Evolutionary conservation across 2,797 vertebrate species (phyloP), one percentile per base, ranked within the genome.

Genomic region (Carduelis carduelis): DNA sequence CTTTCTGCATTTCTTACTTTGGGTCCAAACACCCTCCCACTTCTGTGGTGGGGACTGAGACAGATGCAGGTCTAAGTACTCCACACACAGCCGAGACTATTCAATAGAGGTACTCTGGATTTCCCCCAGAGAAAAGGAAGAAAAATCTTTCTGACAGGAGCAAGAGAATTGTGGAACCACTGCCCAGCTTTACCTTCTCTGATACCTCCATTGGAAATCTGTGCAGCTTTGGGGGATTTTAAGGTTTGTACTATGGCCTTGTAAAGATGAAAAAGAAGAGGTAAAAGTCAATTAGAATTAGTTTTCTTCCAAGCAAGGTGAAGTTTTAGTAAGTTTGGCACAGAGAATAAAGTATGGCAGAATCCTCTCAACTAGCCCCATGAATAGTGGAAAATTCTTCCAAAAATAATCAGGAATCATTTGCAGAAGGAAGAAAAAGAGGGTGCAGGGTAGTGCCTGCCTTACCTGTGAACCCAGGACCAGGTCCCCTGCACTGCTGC

Each of bases 381-480:
- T 66, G 43, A 47, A 61, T 7, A 61, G 37, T 22, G 59, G 59
- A 61, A 7, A 94, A 59, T 22, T 8, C 7, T n/a, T 24, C 6
- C 2, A 12, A 65, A 75, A 59, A 24, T 12, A 75, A 19, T 22
- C 27, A 65, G 35, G 34, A 70, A 63, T 59, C 11, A 1, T 14
- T 46, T 22, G 60, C 23, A 43, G 49, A 39, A 69, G 26, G 61
- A 52, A 57, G 28, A 35, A 27, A 28, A 39, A 92, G 41, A 47
- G 59, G 44, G 19, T 6, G 70, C 83, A 90, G 80, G 85, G 74
- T 83, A 88, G 53, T 2, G 22, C 84, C 90, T 61, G 93, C 70
- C 96, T 95, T 96, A 97, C 96, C 96, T 97, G 92, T 2, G 6
- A 39, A 15, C 4, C 16, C 55, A 32, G 52, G 34, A 22, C 6